Conservation (phyloP, 2,888 invertebrate species). For the Cheilosia impressa region DNA sequence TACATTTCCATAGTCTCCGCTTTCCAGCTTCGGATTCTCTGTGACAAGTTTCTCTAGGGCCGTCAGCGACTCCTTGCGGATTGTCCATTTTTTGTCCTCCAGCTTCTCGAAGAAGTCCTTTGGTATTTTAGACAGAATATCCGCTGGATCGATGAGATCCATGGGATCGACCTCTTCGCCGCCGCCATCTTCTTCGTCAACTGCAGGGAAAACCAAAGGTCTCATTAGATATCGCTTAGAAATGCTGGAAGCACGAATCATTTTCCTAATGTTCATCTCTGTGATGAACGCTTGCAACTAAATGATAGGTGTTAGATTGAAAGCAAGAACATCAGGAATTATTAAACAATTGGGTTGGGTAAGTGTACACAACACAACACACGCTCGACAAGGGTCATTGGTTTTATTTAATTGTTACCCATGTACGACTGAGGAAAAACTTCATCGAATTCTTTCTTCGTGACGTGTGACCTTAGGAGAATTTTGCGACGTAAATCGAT, state of each 20-base stretch:
- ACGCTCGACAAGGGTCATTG: conserved; percentile 62
- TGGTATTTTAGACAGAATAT: conserved; percentile 95
- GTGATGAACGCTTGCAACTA: conserved; percentile 18
- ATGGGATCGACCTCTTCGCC: conserved; percentile 92
- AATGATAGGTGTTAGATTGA: conserved; percentile 36
- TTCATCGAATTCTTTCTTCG: conserved; percentile 16
- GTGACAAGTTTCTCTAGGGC: conserved; percentile 89
- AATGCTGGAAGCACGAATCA: conserved; percentile 46
- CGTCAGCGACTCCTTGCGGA: conserved; percentile 96
- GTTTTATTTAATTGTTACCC: conserved; percentile 49
- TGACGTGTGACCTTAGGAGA: conserved; percentile 40
- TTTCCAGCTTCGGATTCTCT: conserved; percentile 93
- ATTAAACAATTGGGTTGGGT: conserved; percentile 45
- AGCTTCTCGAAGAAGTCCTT: conserved; percentile 97
- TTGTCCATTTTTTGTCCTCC: conserved; percentile 98
- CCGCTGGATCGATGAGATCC: conserved; percentile 95
- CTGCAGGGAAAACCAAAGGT: conserved; percentile 46
- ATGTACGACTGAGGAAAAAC: conserved; percentile 16
- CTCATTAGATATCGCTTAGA: conserved; percentile 28
- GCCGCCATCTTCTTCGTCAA: conserved; percentile 83
- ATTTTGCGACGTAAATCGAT: conserved; percentile 50
- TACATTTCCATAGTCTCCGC: conserved; percentile 96
- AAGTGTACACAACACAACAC: conserved; percentile 16
- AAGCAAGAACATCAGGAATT: conserved; percentile 32
- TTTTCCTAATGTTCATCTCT: conserved; percentile 60